A percentile compares a stretch with the other conserved stretches of the same genome.
These are phyloP conservation scores for Nebria brevicollis DNA, from an alignment of 2,888 invertebrate genomes.

Conservation along the genomic window DNA sequence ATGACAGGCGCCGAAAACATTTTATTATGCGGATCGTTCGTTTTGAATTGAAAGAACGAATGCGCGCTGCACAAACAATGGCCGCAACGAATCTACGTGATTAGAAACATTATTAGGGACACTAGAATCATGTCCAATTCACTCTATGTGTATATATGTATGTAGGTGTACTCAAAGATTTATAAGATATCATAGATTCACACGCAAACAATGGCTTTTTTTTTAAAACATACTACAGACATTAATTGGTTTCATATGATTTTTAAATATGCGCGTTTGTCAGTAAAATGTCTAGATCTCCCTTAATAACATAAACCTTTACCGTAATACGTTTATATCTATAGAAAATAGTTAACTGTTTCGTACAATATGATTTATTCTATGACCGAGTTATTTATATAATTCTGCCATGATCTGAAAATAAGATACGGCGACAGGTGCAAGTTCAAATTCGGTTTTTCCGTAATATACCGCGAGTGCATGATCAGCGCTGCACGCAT, in stretches of 20 bases:
- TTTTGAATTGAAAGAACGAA: not conserved
- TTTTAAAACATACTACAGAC: too few relatives aligned
- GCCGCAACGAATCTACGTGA: not conserved
- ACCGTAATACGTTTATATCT: too few relatives aligned
- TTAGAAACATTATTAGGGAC: constrained; percentile 1
- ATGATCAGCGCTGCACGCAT: not conserved
- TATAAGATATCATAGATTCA: not conserved
- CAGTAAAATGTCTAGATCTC: too few relatives aligned
- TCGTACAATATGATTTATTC: not conserved
- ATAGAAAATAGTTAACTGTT: not conserved
- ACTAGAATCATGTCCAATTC: not conserved
- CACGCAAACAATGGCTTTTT: not conserved
- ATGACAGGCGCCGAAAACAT: not conserved
- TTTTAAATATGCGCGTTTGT: too few relatives aligned
- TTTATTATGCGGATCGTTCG: not conserved
- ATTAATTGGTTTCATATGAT: too few relatives aligned
- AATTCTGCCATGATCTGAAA: not conserved
- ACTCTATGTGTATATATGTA: not conserved
- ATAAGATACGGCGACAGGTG: not conserved
- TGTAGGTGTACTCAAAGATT: not conserved
- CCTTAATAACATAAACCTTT: too few relatives aligned
- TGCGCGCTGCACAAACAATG: not conserved
- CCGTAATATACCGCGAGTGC: not conserved
- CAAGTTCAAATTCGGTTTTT: not conserved
- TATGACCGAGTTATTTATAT: constrained; percentile 1